Evolutionary conservation across 1,140 invertebrate species (phyloP), one percentile per base, ranked within the genome.

Genomic region (Apolygus lucorum): DNA sequence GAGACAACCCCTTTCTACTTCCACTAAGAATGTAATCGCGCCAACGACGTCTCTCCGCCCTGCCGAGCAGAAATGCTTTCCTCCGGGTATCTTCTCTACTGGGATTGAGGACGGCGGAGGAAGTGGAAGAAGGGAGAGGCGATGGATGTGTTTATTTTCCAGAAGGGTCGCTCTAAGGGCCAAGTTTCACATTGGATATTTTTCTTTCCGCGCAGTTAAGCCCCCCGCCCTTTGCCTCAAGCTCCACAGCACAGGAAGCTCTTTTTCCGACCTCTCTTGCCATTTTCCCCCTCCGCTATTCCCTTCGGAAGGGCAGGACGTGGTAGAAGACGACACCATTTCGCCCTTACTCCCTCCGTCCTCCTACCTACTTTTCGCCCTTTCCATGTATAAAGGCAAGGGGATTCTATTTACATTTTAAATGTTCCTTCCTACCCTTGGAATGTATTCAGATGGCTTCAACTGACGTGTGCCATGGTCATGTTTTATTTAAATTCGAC

Each of bases 401-500:
- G 54, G 54, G 54, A 13, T 59, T 59, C 54, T 59, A 59, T 59
- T 59, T 59, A 59, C 54, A 59, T 59, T 59, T 24, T 59, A 59
- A 59, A 59, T 59, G 54, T 59, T 21, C 22, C 22, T 24, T 21
- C 13, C 54, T 8, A 11, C 54, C 54, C 54, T 59, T 59, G 13
- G 11, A 22, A 59, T 59, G 54, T 59, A 59, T 59, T 59, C 54
- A 59, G 54, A 59, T 59, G 54, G 22, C 11, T 59, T 59, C 11
- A 59, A 59, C 54, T 59, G 54, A 59, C 54, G 54, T 22, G 54
- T 11, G 54, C 22, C 54, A 21, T 21, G 4, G 11, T 59, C 54
- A 59, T 59, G 54, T 59, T 59, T 59, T 59, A 59, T 59, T 59
- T 59, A 59, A 59, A 59, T 59, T 59, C 54, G 54, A 59, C 54